Evolutionary conservation across 2,113 vertebrate species (phyloP), one percentile per base, ranked within the genome.

Genomic region (Gasterosteus aculeatus): DNA sequence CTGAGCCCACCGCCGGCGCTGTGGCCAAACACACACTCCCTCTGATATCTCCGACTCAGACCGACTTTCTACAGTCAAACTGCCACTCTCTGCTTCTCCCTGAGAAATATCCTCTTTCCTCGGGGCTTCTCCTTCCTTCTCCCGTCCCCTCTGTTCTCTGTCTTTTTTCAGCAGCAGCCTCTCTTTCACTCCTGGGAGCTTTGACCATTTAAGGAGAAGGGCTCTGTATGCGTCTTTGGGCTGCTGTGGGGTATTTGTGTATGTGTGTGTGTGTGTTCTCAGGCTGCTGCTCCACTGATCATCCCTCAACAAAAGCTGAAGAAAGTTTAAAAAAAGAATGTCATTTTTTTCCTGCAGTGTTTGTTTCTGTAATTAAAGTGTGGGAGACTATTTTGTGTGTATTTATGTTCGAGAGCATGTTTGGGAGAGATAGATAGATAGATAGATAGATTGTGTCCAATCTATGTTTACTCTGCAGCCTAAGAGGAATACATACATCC

Each of bases 191-290:
- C 96, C 94, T 95, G 96, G 97, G 97, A 98, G 97, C 97, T 99
- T 98, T 99, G 97, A 99, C 98, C 98, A 99, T 99, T 98, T 99
- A 99, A 98, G 98, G 98, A 96, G 96, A 99, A 97, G 94, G 89
- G 94, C 94, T 98, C 95, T 94, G 96, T 95, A 93, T 94, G 95
- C 95, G 94, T 96, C 93, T 85, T 90, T 93, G 93, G 91, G 89
- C 92, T 61, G 91, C 94, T 94, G 94, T 92, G 94, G 78, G 80
- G 73, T 77, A 66, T 39, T 78, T 62, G 75, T 82, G 59, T 75
- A 49, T 77, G 69, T 84, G 75, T 78, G 75, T 80, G 71, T 74
- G 69, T 64, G 61, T 64, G 46, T 66, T 53, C 70, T 54, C 26
- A n/a, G 10, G 56, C 73, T 76, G 49, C 77, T 63, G 51, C 67